Percentiles rank a stretch among this genome's conserved stretches.
These are phyloP conservation scores for Rhogogaster chlorosoma DNA, from an alignment of 2,888 invertebrate species.

Conservation along the genomic window DNA sequence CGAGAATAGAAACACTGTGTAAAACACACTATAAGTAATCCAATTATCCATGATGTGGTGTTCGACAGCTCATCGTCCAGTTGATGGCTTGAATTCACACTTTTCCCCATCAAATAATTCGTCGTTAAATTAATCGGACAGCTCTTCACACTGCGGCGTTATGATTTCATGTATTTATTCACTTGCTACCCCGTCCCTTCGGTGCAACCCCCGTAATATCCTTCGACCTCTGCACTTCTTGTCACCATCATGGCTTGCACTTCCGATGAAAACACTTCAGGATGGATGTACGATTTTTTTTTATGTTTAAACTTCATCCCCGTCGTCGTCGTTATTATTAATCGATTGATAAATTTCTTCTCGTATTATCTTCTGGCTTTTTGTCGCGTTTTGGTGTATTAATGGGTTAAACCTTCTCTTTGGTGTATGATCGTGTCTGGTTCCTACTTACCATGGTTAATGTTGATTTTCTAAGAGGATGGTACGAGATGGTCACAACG, in stretches of 20 bases:
- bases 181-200: not conserved
- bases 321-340: not conserved
- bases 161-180: not conserved
- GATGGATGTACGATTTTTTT: not conserved
- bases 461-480: conserved; percentile 69
- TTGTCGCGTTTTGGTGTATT: conserved; percentile 25
- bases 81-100: conserved; percentile 21
- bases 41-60: conserved; percentile 18
- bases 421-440: conserved; percentile 38
- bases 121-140: not conserved
- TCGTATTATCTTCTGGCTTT: not conserved
- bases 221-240: not conserved
- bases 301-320: not conserved
- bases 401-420: conserved; percentile 25
- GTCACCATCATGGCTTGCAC: conserved; percentile 25
- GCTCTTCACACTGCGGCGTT: not conserved
- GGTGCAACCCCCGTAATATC: not conserved
- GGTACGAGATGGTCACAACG: conserved; percentile 75
- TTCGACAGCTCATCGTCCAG: conserved; percentile 12
- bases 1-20: not conserved
- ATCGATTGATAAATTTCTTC: not conserved
- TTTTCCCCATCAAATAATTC: not conserved
- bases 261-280: conserved; percentile 33
- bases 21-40: conserved; percentile 1
- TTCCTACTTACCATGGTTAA: conserved; percentile 73